These are phyloP conservation scores for Chaetops frenatus DNA, from an alignment of 2,113 vertebrate genomes.

Conservation along the genomic window DNA sequence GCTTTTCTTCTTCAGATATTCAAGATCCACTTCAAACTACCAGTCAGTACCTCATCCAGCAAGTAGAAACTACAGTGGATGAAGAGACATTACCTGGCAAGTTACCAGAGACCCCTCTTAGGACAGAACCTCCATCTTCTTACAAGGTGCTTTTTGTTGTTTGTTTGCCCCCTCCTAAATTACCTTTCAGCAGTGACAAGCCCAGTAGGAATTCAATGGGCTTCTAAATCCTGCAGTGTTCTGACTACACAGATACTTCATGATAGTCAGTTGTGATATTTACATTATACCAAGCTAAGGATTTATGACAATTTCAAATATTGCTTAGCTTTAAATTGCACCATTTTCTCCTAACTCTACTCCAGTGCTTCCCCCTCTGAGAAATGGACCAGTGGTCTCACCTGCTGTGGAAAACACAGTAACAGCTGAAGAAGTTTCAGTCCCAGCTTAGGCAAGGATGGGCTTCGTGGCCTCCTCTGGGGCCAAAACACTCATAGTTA, in stretches of 20 bases:
- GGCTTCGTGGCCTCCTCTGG: background rate
- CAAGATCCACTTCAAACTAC: constrained; percentile 84
- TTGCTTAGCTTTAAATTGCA: background rate
- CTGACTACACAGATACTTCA: background rate
- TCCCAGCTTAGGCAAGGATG: background rate
- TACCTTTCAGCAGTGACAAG: background rate
- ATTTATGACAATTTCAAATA: background rate
- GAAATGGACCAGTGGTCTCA: background rate
- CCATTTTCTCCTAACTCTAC: background rate
- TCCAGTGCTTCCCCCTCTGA: background rate
- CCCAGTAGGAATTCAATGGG: background rate
- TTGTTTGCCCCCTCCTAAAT: background rate
- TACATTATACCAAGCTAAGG: background rate
- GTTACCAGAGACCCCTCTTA: constrained; percentile 87
- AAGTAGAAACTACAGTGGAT: constrained; percentile 86
- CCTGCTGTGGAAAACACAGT: background rate
- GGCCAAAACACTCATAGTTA: background rate
- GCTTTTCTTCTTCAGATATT: constrained; percentile 60
- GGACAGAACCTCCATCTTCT: constrained; percentile 81
- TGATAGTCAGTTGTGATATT: background rate
- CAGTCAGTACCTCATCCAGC: constrained; percentile 82
- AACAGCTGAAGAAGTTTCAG: background rate
- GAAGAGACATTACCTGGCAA: constrained; percentile 87
- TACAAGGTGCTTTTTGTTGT: constrained; percentile 78
- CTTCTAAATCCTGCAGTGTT: background rate